Evolutionary conservation across 2,888 invertebrate species (phyloP), one percentile per base, ranked within the genome.

Genomic region (Athalia rosae): DNA sequence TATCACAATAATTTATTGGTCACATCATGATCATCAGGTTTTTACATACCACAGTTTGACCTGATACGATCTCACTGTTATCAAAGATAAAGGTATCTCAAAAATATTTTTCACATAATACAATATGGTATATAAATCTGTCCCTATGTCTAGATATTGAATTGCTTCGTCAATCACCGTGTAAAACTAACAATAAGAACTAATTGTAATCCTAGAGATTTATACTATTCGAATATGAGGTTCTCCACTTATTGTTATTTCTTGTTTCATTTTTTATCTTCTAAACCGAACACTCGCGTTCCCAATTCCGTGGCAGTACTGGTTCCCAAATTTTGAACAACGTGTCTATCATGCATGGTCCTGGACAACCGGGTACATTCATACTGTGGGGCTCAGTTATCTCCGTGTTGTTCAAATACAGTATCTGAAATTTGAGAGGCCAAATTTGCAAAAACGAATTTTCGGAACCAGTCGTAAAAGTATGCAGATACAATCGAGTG

Each of bases 251-350:
- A 28, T 28, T 28, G 28, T 28, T 28, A 28, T 28, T 28, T 28
- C 28, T 28, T 28, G 28, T 0, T 28, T 28, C 28, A 28, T 28
- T 28, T 28, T 28, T 28, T 28, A 28, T 28, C 5, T 67, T 15
- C 50, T 76, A 82, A 43, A 53, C 45, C 47, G 80, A 48, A 85
- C 96, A 96, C 84, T 95, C 94, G 8, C 91, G 89, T 78, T 94
- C 93, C 93, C 95, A 95, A 85, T 95, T 91, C 0, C 89, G 85
- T 0, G 95, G 93, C 69, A 95, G 90, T 9, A 94, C 88, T 66
- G 92, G 91, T 73, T 91, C 88, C 79, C 94, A 88, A 15, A 93
- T 88, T 48, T 90, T 84, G 7, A 88, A 87, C 83, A 96, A 94
- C 78, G 91, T 89, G 0, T 87, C 88, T 80, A 95, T 91, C 3